Evolutionary conservation across 2,888 invertebrate genomes (phyloP), one percentile per base, ranked within the genome.

Genomic region (Drosophila falleni): DNA sequence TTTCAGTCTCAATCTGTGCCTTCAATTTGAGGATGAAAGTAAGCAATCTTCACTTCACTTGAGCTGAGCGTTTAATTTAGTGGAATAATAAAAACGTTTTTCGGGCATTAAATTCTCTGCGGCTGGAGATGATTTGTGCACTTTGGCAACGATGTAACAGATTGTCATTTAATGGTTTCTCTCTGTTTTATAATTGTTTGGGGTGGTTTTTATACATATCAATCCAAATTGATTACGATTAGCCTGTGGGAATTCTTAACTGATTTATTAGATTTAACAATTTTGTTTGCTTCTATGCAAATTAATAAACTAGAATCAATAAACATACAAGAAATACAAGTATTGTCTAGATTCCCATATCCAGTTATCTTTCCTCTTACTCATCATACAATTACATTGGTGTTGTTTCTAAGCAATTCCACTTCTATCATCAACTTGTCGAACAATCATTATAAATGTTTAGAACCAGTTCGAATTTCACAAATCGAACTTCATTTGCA

Each of bases 21-120:
- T 54, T 69, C 44, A 56, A 73, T 66, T 77, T 77, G 72, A 78
- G 73, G 50, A 50, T 19, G 50, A 50, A 50, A 35, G 19, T 35
- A 35, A 64, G 49, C 78, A 86, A 73, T 79, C 74, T 62, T 64
- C 75, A 72, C 74, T 62, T 64, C 75, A 72, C 80, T 78, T 70
- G 60, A 81, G 68, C 71, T 69, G 58, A 70, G 65, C 80, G 80
- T 79, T 89, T 89, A 89, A 90, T 90, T 90, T 89, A 85, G 70
- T 87, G 90, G 87, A 90, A 90, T 89, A 89, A 89, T 89, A 84
- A 89, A 89, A 89, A 87, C 81, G 85, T 76, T 88, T 81, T 66
- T 84, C 82, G 85, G 81, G 73, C 78, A 85, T 80, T 73, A 82
- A 82, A 82, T 65, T 72, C 73, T 79, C 75, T 87, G 77, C 72